These are phyloP conservation scores for Nephrotoma flavescens DNA, from an alignment of 2,888 invertebrate species.

Conservation along the genomic window DNA sequence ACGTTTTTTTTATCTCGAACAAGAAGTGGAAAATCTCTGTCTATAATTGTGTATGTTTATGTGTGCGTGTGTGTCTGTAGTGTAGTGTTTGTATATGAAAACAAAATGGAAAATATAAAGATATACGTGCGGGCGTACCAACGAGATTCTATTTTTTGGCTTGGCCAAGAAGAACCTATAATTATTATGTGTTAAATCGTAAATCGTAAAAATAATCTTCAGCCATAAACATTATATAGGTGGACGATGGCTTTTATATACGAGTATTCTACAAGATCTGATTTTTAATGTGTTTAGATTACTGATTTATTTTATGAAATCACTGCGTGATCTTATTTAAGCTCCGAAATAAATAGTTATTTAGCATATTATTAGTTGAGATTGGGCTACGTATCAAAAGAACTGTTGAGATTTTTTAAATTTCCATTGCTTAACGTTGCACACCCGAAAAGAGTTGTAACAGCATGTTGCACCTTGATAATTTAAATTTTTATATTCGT, in stretches of 20 bases:
- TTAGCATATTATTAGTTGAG: too few relatives aligned
- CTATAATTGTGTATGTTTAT: not conserved
- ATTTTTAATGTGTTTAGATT: not conserved
- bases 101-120: not conserved
- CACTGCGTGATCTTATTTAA: too few relatives aligned
- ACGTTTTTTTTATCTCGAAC: not conserved
- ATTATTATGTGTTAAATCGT: not conserved
- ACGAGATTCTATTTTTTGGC: not conserved
- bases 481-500: too few relatives aligned
- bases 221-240: not conserved
- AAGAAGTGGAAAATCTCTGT: not conserved
- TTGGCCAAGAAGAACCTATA: not conserved
- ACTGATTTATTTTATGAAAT: not conserved
- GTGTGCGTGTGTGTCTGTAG: not conserved
- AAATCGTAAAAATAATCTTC: not conserved
- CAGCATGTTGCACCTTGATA: too few relatives aligned
- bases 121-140: not conserved
- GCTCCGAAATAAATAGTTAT: too few relatives aligned
- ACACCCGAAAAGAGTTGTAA: too few relatives aligned
- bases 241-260: not conserved
- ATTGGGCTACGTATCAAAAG: too few relatives aligned
- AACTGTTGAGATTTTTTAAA: too few relatives aligned
- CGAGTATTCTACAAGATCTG: not conserved
- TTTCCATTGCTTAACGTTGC: too few relatives aligned
- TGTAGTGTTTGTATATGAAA: not conserved